Evolutionary conservation across 2,888 invertebrate species (phyloP), one percentile per base, ranked within the genome.

Genomic region (Scaptomyza parva): DNA sequence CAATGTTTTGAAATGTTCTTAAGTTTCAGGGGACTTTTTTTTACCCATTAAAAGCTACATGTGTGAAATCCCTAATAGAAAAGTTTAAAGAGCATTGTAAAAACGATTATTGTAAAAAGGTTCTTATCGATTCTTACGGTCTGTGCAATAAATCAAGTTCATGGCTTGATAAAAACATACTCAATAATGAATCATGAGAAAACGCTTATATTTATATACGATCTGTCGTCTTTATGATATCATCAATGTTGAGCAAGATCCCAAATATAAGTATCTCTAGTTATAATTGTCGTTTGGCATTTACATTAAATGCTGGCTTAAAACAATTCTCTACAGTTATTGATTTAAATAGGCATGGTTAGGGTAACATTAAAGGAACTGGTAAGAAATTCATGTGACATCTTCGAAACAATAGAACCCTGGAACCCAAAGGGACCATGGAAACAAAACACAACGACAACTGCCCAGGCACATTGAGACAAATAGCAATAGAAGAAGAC

Each of bases 231-330:
- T 26, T 20, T 18, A 54, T 70, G 50, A 67, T 44, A 72, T 71
- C 73, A 72, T 62, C 50, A 22, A n/a, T 8, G 33, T 51, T 24
- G 24, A n/a, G 17, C 26, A 26, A 26, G 9, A n/a, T 14, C 8
- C 1, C 9, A 44, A 28, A 24, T 14, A 7, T n/a, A 14, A 35
- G 14, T 35, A 8, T 20, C 14, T 28, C 5, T 9, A 48, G 30
- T 1, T 14, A 17, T 3, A 39, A 47, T 65, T 58, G 60, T 75
- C 69, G 54, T 68, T 82, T 82, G 86, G 75, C 78, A 82, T 82
- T 82, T 79, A 69, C 81, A 85, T 82, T 85, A 77, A 71, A 69
- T 54, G 81, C 79, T 79, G 71, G 72, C 60, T 64, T 59, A 60
- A 54, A 30, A 47, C 62, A 50, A 85, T 77, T 82, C 30, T 60